Base-by-base conservation (phyloP, 64 coral and sea anemone genomes). In the Trachythela sp. region DNA sequence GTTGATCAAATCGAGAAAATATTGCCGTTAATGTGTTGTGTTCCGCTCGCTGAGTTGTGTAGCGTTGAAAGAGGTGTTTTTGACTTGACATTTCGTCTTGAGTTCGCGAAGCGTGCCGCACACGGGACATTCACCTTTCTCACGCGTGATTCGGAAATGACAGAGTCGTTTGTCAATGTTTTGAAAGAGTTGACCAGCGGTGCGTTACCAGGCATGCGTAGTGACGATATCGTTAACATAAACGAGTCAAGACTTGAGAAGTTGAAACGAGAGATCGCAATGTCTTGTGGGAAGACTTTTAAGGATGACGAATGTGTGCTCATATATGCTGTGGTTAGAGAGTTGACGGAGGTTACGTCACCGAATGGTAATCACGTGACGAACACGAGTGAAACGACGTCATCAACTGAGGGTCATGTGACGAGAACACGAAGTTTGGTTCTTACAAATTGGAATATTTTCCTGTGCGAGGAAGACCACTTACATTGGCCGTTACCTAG, bases 391-490 rank as follows among this genome's bases (percentile, higher is more conserved):
- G 56, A 64, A 26, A 27, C 26, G 20, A 64, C 20, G 22, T 64
- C 56, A 64, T 64, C 56, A 64, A 20, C 20, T 64, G 56, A 64
- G 20, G 22, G 26, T 9, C 59, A 92, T 31, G 70, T 97, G 9
- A 85, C 95, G 2, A 97, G 86, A 40, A 91, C 94, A 29, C 86
- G 95, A 10, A 94, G 85, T 54, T 70, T 97, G 37, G 90, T 94
- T 80, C 93, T 97, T 48, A 97, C 87, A 52, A 93, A 92, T 9
- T 92, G 93, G 48, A 17, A 88, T 49, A 84, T 97, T 60, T 97
- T 94, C 48, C 89, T 97, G 3, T 97, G 93, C 75, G 95, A 97
- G n/a, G 95, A 97, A 84, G 95, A 97, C 70, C 95, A 97, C 40
- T 88, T 97, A 22, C 95, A 97, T 36, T 97, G 95, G 95, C 95